Percentiles rank a stretch among this genome's conserved stretches.
These are phyloP conservation scores for Chymomyza procnemis DNA, from an alignment of 2,888 invertebrate genomes.

Conservation along the genomic window DNA sequence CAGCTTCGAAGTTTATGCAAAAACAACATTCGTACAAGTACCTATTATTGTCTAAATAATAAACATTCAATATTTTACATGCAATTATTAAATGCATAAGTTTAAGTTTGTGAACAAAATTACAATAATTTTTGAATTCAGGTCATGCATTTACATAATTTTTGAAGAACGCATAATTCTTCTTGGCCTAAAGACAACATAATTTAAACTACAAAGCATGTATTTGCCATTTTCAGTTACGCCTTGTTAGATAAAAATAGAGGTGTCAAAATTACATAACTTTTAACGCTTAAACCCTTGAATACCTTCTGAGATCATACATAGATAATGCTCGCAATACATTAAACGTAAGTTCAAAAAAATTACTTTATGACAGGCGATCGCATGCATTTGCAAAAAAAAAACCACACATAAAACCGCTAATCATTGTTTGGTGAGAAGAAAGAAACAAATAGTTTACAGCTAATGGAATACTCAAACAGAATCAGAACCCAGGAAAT, in stretches of 20 bases:
- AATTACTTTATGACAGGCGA: background rate
- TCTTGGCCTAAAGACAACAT: too few relatives aligned
- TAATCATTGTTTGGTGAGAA: slow-evolving; percentile 42
- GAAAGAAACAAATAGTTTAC: slow-evolving; percentile 9
- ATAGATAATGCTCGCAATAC: background rate
- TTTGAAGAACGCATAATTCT: too few relatives aligned
- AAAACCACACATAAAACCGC: slow-evolving; percentile 16
- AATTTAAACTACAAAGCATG: too few relatives aligned
- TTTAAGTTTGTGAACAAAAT: too few relatives aligned
- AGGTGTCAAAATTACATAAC: background rate
- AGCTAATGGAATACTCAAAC: slow-evolving; percentile 55
- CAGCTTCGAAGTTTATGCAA: too few relatives aligned
- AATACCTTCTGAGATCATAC: background rate
- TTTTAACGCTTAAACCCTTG: background rate
- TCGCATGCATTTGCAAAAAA: background rate
- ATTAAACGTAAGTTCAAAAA: background rate
- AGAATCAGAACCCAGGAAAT: slow-evolving; percentile 49
- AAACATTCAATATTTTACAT: too few relatives aligned
- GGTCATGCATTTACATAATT: too few relatives aligned
- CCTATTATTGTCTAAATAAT: too few relatives aligned
- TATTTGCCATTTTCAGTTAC: background rate
- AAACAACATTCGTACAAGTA: too few relatives aligned
- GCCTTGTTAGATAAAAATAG: background rate
- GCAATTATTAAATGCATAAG: too few relatives aligned
- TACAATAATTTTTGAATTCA: too few relatives aligned